Percentiles rank a stretch among this genome's conserved stretches.
Conservation (phyloP, 2,797 vertebrate genomes). For the Potorous gilbertii region DNA sequence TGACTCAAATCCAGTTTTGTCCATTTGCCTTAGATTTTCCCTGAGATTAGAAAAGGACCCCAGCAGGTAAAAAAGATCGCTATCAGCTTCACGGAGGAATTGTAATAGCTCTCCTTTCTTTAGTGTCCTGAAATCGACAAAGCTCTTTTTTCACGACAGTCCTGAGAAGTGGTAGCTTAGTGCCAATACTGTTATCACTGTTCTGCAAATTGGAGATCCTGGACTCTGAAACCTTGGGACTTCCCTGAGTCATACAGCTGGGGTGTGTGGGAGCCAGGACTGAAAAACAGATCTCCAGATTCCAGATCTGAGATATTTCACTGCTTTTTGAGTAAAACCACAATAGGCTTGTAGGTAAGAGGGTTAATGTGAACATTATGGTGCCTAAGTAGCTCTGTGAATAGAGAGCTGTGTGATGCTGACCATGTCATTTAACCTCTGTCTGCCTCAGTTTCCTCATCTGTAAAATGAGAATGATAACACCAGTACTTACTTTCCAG, state of each 20-base stretch:
- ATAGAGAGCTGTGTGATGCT: background rate
- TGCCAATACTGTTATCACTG: background rate
- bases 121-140: background rate
- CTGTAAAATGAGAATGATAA: background rate
- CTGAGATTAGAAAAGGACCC: slow-evolving; percentile 23
- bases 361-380: background rate
- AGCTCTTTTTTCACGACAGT: background rate
- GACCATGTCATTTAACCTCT: background rate
- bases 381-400: background rate
- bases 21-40: background rate
- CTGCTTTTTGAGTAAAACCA: background rate
- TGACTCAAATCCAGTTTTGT: background rate
- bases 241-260: background rate
- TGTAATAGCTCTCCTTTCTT: background rate
- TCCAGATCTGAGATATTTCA: background rate
- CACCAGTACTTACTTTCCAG: background rate
- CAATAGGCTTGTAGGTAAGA: background rate
- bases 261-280: background rate
- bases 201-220: background rate
- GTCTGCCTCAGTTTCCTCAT: background rate
- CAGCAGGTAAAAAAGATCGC: background rate
- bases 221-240: background rate
- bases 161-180: background rate
- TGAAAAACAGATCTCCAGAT: background rate
- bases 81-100: background rate